Evolutionary conservation across 2,888 invertebrate genomes (phyloP), one percentile per base, ranked within the genome.

Genomic region (Cosmopolites sordidus): DNA sequence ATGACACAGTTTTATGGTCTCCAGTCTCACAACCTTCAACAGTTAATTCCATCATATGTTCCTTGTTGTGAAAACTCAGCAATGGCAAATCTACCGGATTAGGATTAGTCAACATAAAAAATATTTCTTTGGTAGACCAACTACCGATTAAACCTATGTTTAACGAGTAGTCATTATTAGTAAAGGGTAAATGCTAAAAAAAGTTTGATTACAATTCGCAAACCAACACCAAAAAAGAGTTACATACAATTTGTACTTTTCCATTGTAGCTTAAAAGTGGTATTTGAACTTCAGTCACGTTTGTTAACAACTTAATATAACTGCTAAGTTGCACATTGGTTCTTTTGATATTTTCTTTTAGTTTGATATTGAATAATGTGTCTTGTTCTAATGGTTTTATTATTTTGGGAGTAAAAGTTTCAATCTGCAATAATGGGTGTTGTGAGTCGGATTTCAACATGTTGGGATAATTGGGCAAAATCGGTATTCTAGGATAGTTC

Each of bases 181-280:
- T 68, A 56, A 68, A 73, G 14, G 74, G 73, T 54, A 74, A 67
- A 62, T 66, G 64, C 73, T 74, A 52, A 54, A 70, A 69, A 57
- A 49, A 54, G n/a, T n/a, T n/a, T n/a, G n/a, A n/a, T n/a, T n/a
- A n/a, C n/a, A n/a, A n/a, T n/a, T n/a, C n/a, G n/a, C n/a, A n/a
- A n/a, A n/a, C n/a, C n/a, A n/a, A n/a, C n/a, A n/a, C n/a, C 8
- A 48, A 48, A 29, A 5, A 3, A 9, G 11, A 5, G 27, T 27
- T 9, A 68, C 72, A 69, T 67, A 81, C 81, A 74, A 78, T 70
- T 68, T 78, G 75, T 65, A 89, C 73, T 69, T 82, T 83, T 42
- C 89, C 89, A 69, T 86, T 83, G 69, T 88, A 89, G 66, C 85
- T 83, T 45, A 83, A 71, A 56, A 90, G 73, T 27, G 88, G 87